Evolutionary conservation across 2,888 invertebrate genomes (phyloP).

Genomic region (Drymonia ruficornis): DNA sequence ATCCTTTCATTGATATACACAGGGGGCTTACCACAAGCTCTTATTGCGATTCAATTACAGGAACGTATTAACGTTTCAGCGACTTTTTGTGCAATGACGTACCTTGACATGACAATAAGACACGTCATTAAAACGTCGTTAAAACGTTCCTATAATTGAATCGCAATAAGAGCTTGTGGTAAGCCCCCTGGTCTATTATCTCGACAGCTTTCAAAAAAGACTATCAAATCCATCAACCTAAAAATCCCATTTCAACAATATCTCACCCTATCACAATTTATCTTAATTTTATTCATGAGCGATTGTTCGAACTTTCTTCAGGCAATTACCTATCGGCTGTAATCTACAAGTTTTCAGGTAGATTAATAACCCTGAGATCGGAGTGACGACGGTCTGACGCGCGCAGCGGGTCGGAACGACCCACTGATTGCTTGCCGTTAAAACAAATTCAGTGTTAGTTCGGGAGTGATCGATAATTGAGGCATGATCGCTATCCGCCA

Average conservation of each 20-base stretch:
- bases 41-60: no score
- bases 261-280: constrained; percentile 15
- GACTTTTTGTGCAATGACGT: no score
- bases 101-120: no score
- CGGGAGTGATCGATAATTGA: constrained; percentile 5
- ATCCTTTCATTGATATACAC: no score
- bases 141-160: no score
- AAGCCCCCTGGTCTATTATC: no score
- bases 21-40: no score
- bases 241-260: constrained; percentile 7
- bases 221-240: neutral
- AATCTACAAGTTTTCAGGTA: constrained; percentile 41
- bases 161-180: no score
- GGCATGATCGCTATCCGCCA: neutral
- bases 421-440: constrained; percentile 25
- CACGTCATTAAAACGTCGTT: no score
- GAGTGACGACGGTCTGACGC: constrained; percentile 48
- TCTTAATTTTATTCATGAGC: constrained; percentile 29
- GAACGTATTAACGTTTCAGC: no score
- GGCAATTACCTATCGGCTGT: constrained; percentile 39
- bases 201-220: neutral
- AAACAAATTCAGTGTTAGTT: constrained; percentile 21
- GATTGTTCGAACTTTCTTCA: constrained; percentile 30
- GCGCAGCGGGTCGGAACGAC: constrained; percentile 24
- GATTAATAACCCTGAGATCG: constrained; percentile 43